Evolutionary conservation across 1,140 invertebrate genomes (phyloP).

Genomic region (Nymphalis io): DNA sequence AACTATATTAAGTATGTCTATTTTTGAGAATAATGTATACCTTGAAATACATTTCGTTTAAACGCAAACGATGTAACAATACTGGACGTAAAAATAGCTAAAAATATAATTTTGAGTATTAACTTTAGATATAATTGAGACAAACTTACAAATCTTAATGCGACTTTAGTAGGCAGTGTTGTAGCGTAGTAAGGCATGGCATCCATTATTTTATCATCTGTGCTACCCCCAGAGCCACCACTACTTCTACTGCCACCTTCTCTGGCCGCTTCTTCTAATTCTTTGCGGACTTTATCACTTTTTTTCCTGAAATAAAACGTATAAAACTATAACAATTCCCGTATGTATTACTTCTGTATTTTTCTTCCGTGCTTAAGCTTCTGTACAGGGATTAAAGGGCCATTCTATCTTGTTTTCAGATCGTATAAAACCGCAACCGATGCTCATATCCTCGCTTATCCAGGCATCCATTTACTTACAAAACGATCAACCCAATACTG

Average conservation of each 20-base stretch:
- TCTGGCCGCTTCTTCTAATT: conserved; percentile 94
- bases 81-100: too few species aligned
- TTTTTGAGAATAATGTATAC: too few species aligned
- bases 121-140: neutral
- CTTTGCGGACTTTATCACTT: conserved; percentile 92
- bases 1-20: too few species aligned
- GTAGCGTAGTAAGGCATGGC: conserved; percentile 79
- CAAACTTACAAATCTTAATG: conserved; percentile 88
- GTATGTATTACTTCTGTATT: neutral
- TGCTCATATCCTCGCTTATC: conserved; percentile 8
- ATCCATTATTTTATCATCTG: conserved; percentile 68
- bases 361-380: conserved; percentile 17
- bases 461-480: neutral
- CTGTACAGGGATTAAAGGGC: conserved; percentile 27
- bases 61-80: too few species aligned
- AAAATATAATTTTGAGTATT: too few species aligned
- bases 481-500: conserved; percentile 2
- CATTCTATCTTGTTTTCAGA: conserved; percentile 8
- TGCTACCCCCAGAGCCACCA: conserved; percentile 56
- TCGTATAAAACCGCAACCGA: conserved; percentile 23
- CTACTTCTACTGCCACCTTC: conserved; percentile 79
- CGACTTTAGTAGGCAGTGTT: conserved; percentile 86
- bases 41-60: too few species aligned
- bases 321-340: neutral
- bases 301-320: conserved; percentile 87